Evolutionary conservation across 2,888 invertebrate genomes (phyloP), one percentile per base, ranked within the genome.

Genomic region (Seladonia tumulorum): DNA sequence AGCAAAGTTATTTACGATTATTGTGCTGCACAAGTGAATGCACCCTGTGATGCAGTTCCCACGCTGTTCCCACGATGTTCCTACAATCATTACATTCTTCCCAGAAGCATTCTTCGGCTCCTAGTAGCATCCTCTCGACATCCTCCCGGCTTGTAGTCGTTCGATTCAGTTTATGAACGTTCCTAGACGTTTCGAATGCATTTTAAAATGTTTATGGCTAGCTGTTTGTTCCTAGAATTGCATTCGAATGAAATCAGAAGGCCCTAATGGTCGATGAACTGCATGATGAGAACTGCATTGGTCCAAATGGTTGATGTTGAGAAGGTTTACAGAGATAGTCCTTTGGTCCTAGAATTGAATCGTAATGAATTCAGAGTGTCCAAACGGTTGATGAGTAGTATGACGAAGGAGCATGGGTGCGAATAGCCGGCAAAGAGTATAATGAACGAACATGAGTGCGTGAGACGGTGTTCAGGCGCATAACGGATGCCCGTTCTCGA

Each of bases 401-500:
- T 10, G 22, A 35, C 1, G 39, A 39, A 8, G 22, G 5, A 45
- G 42, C 87, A 83, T 16, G 18, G 49, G 25, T 66, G 77, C 81
- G 22, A 42, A 29, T 25, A 42, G 71, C 80, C 49, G 66, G 39
- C 10, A 3, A 22, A 22, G 5, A 4, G 22, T 22, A 18, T 5
- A 10, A 25, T 12, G 25, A 42, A 18, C 12, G 0, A 42, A 39
- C 85, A 83, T 42, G 80, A 86, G 81, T 10, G 72, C 76, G 80
- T 76, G 72, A 42, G 60, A 57, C 85, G 81, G 77, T 82, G 91
- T 91, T 85, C 53, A 68, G 88, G 78, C 63, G 39, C 84, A 82
- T 89, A 90, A 88, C 90, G 91, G 90, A 88, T 84, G 76, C 81
- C 68, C 82, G 86, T 85, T 87, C 87, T 87, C 82, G 71, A 86